These are phyloP conservation scores for Gambelia wislizenii DNA, from an alignment of 2,797 vertebrate species.

Conservation along the genomic window DNA sequence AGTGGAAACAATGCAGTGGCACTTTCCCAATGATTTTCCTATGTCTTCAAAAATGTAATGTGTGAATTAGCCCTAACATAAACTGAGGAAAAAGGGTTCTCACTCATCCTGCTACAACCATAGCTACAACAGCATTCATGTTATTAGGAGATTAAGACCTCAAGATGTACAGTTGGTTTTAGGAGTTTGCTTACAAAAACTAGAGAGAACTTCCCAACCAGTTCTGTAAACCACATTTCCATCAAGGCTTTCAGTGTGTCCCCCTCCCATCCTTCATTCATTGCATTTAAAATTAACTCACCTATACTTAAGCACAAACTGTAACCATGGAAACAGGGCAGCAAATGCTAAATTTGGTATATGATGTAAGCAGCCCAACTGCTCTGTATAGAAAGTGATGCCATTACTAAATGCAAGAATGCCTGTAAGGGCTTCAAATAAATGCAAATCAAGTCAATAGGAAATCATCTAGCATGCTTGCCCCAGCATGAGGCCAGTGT, in stretches of 20 bases:
- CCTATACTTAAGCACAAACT: constrained; percentile 75
- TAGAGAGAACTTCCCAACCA: constrained; percentile 16
- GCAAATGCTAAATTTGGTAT: constrained; percentile 69
- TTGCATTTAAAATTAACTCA: constrained; percentile 80
- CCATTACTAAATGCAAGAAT: background rate
- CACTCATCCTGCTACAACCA: background rate
- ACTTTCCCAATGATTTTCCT: too few species aligned
- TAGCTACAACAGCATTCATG: background rate
- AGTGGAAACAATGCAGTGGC: too few species aligned
- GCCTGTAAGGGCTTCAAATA: constrained; percentile 29
- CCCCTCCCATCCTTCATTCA: constrained; percentile 49
- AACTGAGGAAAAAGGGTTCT: background rate
- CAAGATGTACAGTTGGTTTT: constrained; percentile 14
- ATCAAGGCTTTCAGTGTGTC: constrained; percentile 46
- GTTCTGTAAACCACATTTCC: constrained; percentile 29
- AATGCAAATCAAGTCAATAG: background rate
- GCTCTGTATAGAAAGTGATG: constrained; percentile 49
- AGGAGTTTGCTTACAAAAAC: constrained; percentile 49
- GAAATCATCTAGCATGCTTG: background rate
- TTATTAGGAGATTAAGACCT: background rate
- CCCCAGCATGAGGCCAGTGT: background rate
- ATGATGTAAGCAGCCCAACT: constrained; percentile 62
- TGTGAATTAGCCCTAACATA: background rate
- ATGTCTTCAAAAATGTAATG: background rate
- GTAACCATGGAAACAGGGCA: constrained; percentile 75